Percentiles rank a stretch among this genome's conserved stretches.
phyloP scores from a whole-genome alignment of 2,113 vertebrate species.

The Cercocebus atys region DNA sequence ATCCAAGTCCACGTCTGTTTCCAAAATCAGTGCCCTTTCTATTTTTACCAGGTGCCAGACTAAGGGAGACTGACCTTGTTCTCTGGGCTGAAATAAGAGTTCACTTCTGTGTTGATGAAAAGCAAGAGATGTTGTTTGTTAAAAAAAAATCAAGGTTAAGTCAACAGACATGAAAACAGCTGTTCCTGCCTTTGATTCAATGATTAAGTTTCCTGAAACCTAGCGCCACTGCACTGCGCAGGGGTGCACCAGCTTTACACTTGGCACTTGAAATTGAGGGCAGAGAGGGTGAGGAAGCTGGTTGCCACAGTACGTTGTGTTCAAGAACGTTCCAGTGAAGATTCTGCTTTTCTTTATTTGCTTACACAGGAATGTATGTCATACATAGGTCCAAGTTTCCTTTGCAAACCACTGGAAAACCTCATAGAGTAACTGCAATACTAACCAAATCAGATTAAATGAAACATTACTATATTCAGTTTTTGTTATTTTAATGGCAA shows the following conservation, averaged over 20 bases:
- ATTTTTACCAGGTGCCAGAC: neutral
- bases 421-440: neutral
- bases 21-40: neutral
- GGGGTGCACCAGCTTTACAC: neutral
- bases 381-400: neutral
- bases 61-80: neutral
- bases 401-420: neutral
- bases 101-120: neutral
- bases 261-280: neutral
- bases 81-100: neutral
- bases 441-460: neutral
- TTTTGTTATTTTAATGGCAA: neutral
- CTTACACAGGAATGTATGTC: neutral
- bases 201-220: constrained; percentile 31
- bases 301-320: neutral
- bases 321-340: neutral
- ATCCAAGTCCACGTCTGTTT: neutral
- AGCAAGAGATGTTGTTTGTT: neutral
- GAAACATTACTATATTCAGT: neutral
- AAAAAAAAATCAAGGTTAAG: neutral
- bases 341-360: neutral
- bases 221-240: neutral
- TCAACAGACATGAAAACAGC: neutral
- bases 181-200: neutral
- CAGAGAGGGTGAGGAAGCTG: neutral